Evolutionary conservation across 2,113 vertebrate species (phyloP).

Genomic region (Lepisosteus oculatus): DNA sequence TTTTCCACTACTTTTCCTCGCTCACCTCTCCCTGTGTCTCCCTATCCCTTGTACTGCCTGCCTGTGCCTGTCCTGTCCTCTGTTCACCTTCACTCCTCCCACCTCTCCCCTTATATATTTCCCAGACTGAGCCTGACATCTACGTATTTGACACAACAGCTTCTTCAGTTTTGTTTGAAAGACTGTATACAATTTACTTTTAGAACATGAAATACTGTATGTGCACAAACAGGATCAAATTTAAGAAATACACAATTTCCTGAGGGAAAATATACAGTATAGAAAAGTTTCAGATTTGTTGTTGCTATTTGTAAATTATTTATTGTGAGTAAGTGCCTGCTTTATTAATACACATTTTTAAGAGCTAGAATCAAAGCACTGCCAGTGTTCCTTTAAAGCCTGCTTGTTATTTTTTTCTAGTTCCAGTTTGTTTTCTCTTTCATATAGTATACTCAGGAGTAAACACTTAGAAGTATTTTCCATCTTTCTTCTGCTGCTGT

Average conservation of each 20-base stretch:
- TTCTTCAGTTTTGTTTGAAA: too few relatives aligned
- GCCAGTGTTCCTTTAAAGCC: constrained; percentile 30
- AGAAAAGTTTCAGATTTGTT: constrained; percentile 16
- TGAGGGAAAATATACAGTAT: not conserved
- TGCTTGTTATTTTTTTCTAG: constrained; percentile 29
- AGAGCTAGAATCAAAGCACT: constrained; percentile 31
- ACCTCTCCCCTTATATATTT: constrained; percentile 1
- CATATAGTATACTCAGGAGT: constrained; percentile 61
- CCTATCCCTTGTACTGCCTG: constrained; percentile 30
- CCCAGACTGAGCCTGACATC: constrained; percentile 31
- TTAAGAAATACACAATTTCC: too few relatives aligned
- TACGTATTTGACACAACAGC: constrained; percentile 54
- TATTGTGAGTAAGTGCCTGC: not conserved
- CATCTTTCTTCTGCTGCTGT: not conserved
- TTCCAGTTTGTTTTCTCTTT: constrained; percentile 43
- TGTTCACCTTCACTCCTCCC: constrained; percentile 7
- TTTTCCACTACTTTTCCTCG: constrained; percentile 32
- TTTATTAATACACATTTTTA: constrained; percentile 25
- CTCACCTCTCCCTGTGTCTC: constrained; percentile 27
- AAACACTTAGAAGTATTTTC: not conserved
- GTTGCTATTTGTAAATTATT: constrained; percentile 14
- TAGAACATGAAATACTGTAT: too few relatives aligned
- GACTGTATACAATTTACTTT: too few relatives aligned
- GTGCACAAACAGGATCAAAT: too few relatives aligned
- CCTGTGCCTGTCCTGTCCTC: constrained; percentile 14